phyloP scores from a whole-genome alignment of 2,888 invertebrate species.

The Dryomyza anilis region DNA sequence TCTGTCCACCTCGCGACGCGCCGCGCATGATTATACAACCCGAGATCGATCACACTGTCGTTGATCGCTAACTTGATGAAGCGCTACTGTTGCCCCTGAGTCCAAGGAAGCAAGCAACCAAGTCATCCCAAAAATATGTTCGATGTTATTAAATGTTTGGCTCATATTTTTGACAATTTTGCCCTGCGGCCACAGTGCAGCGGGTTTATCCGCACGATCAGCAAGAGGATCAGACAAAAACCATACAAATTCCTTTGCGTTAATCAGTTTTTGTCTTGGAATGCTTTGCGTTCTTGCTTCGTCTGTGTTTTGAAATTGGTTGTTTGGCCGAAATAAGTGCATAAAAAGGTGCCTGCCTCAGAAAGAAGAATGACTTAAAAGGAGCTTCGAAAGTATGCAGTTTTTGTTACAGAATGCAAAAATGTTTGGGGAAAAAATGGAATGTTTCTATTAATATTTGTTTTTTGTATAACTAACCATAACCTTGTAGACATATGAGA shows the following conservation, averaged over 20 bases:
- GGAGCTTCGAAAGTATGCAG: too few relatives aligned
- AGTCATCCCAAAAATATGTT: conserved; percentile 1
- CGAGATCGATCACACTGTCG: conserved; percentile 56
- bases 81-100: conserved; percentile 49
- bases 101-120: neutral
- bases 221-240: neutral
- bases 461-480: too few relatives aligned
- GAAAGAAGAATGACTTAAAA: too few relatives aligned
- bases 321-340: too few relatives aligned
- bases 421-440: too few relatives aligned
- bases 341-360: too few relatives aligned
- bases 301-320: conserved; percentile 13
- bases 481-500: too few relatives aligned
- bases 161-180: conserved; percentile 20
- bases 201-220: conserved; percentile 26
- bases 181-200: conserved; percentile 15
- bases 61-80: conserved; percentile 58
- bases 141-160: conserved; percentile 21
- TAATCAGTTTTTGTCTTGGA: conserved; percentile 21
- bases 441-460: too few relatives aligned
- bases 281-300: too few relatives aligned
- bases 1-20: conserved; percentile 13
- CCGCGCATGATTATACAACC: conserved; percentile 49
- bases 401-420: too few relatives aligned
- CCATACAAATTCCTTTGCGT: conserved; percentile 16